These are phyloP conservation scores for Cyprinodon tularosa DNA, from an alignment of 2,113 vertebrate species.

Conservation along the genomic window DNA sequence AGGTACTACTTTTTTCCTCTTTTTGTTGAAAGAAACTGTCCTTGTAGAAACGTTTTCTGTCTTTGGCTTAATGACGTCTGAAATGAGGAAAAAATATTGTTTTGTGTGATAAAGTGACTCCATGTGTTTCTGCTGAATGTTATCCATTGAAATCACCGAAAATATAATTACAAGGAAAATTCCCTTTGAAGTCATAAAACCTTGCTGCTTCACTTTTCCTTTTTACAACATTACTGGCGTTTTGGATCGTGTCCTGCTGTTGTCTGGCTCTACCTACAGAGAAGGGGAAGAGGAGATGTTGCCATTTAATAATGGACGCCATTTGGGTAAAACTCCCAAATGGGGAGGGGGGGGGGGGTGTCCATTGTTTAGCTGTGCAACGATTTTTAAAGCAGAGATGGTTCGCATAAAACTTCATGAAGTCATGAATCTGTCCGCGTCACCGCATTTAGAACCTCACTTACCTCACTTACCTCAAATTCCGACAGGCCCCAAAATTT, in stretches of 20 bases:
- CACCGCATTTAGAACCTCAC: constrained; percentile 75
- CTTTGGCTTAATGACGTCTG: constrained; percentile 17
- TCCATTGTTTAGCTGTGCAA: constrained; percentile 53
- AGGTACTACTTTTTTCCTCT: neutral
- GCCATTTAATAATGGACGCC: constrained; percentile 35
- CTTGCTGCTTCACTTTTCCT: constrained; percentile 47
- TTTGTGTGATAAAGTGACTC: constrained; percentile 13
- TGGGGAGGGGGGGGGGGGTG: constrained; percentile 49
- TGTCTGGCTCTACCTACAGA: constrained; percentile 50
- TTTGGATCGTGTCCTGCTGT: constrained; percentile 47
- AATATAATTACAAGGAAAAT: constrained; percentile 24
- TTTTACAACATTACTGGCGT: constrained; percentile 46
- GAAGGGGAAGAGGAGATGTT: constrained; percentile 25
- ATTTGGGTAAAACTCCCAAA: constrained; percentile 60
- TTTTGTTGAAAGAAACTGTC: constrained; percentile 24
- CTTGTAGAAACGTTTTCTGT: constrained; percentile 22
- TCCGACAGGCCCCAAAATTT: constrained; percentile 65
- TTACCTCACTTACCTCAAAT: too few relatives aligned
- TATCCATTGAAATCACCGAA: constrained; percentile 28
- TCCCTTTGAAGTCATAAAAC: constrained; percentile 54
- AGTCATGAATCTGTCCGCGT: constrained; percentile 70
- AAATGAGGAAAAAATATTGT: constrained; percentile 22
- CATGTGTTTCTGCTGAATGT: constrained; percentile 19
- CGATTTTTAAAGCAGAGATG: constrained; percentile 60
- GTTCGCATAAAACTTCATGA: constrained; percentile 58